A percentile compares a stretch with the other conserved stretches of the same genome.
Conservation (phyloP, 2,888 invertebrate genomes). For the Lasius platythorax region DNA sequence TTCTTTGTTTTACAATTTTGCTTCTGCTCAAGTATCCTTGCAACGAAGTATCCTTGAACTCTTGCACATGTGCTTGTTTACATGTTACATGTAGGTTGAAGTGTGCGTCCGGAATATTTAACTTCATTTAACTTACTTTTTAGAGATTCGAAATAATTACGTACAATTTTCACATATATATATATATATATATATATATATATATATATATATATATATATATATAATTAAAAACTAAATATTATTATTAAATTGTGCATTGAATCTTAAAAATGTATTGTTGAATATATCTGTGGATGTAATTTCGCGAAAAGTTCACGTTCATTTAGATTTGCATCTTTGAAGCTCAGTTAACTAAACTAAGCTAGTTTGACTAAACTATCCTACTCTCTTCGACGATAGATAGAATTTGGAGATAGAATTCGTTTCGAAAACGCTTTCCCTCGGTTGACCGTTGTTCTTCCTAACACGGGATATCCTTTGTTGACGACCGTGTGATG, state of each 20-base stretch:
- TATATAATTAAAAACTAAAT: background rate
- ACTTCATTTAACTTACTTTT: background rate
- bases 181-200: too few species aligned
- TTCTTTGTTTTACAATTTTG: background rate
- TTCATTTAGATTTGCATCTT: background rate
- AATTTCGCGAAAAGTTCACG: background rate
- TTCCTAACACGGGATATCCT: background rate
- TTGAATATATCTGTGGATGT: background rate
- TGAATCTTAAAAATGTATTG: background rate
- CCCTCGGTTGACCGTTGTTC: background rate
- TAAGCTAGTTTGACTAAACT: background rate
- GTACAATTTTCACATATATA: background rate
- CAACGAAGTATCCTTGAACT: background rate
- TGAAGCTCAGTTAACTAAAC: background rate
- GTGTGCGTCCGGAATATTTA: background rate
- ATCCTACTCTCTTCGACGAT: background rate
- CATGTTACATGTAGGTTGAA: constrained; percentile 5
- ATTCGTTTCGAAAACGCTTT: constrained; percentile 25
- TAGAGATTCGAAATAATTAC: background rate
- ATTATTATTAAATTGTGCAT: background rate
- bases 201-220: background rate
- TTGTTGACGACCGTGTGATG: background rate
- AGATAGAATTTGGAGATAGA: background rate
- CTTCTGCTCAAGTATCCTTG: background rate
- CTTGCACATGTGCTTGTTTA: background rate